Conservation (phyloP, 2,113 vertebrate genomes). For the Smithornis capensis region DNA sequence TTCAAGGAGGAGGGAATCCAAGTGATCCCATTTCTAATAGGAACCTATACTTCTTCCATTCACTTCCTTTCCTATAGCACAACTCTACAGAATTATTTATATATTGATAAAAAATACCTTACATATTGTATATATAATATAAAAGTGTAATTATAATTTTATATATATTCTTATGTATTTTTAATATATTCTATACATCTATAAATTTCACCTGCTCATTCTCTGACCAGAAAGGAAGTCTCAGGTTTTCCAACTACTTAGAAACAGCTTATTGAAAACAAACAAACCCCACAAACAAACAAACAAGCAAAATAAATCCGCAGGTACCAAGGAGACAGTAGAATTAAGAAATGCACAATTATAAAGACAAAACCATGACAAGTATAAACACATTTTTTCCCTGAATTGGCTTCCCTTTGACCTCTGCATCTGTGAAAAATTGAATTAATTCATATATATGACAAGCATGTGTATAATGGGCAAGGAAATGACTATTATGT, state of each 20-base stretch:
- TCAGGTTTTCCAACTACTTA: background rate
- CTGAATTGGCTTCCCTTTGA: background rate
- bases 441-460: background rate
- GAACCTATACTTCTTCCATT: background rate
- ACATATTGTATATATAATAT: background rate
- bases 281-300: background rate
- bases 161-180: background rate
- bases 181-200: background rate
- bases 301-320: background rate
- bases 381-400: background rate
- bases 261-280: background rate
- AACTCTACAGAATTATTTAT: background rate
- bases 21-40: background rate
- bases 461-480: constrained; percentile 23
- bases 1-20: background rate
- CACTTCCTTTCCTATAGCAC: background rate
- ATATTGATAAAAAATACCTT: background rate
- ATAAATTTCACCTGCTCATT: background rate
- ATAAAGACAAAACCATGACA: background rate
- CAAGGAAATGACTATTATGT: background rate
- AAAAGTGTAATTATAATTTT: background rate
- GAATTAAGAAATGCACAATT: background rate
- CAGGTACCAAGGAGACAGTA: background rate
- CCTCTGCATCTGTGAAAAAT: constrained; percentile 4
- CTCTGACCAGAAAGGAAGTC: background rate